Percentiles rank a stretch among this genome's conserved stretches.
These are phyloP conservation scores for Rallus limicola DNA, from an alignment of 2,113 vertebrate genomes.

Conservation along the genomic window DNA sequence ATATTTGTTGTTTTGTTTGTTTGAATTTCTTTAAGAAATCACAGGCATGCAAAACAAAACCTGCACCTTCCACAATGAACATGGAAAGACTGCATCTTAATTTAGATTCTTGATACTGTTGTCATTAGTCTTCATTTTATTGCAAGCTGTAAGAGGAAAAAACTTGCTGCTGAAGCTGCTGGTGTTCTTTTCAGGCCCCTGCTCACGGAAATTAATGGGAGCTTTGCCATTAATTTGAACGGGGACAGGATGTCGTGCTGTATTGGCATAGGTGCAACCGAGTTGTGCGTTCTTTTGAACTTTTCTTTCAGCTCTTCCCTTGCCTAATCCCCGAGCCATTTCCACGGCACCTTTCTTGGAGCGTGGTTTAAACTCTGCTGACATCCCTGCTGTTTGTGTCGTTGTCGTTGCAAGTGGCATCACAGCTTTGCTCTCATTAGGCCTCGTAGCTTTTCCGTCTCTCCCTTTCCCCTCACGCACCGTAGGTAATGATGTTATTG, in stretches of 20 bases:
- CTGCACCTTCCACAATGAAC: background rate
- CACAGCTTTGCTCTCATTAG: slow-evolving; percentile 31
- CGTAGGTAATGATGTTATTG: background rate
- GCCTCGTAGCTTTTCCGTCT: background rate
- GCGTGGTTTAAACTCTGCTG: background rate
- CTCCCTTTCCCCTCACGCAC: background rate
- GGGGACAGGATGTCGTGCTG: slow-evolving; percentile 50
- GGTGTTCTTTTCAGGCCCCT: background rate
- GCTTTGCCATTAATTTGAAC: slow-evolving; percentile 48
- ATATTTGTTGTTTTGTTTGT: background rate
- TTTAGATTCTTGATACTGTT: background rate
- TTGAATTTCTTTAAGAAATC: background rate
- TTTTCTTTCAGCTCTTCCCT: background rate
- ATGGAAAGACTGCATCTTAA: background rate
- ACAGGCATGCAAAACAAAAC: background rate
- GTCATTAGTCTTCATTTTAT: background rate
- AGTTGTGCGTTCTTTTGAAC: background rate
- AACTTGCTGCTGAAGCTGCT: background rate
- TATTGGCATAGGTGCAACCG: slow-evolving; percentile 46
- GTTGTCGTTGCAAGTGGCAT: background rate
- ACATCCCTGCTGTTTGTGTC: slow-evolving; percentile 12
- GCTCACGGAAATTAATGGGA: slow-evolving; percentile 56
- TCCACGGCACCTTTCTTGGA: background rate
- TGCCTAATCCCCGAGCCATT: background rate
- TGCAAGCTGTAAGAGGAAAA: background rate